Base-by-base conservation (phyloP, 2,888 invertebrate genomes). In the Aethes cnicana region DNA sequence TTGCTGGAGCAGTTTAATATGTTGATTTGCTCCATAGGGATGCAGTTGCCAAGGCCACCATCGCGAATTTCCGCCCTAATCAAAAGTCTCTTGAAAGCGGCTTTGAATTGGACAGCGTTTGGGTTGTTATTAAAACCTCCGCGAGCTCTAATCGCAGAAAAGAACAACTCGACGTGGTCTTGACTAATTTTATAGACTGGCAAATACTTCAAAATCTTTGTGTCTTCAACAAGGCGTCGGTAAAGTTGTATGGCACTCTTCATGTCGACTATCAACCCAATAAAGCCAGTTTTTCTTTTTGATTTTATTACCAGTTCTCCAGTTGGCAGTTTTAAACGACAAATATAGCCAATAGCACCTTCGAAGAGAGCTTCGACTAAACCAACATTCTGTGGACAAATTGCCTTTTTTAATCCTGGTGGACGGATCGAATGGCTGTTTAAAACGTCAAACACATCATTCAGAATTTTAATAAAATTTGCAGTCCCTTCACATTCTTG, bases 41-140 rank as follows among this genome's bases (percentile, higher is more conserved):
- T 43, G 21, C 56, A 58, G 12, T 58, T 56, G 0, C 57, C 56
- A 6, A 54, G 2, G 0, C 57, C 55, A 9, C 21, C 37, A 30
- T 56, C 56, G 7, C 54, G 33, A 6, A 62, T 59, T 23, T 57
- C 56, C 3, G 52, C 53, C 9, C 53, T 17, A 17, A 57, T 46
- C 3, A 54, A 26, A 0, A 55, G 17, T 32, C 20, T 56, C 44
- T 59, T 58, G 20, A 36, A 58, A 1, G 57, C 55, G 4, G 57
- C 57, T 4, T 36, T 30, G 33, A 62, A 60, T 17, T 57, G 56
- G 1, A 55, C 44, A 1, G 56, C 57, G 44, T 53, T 57, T 1
- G 60, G 61, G 8, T 64, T 61, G 23, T 64, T 59, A 20, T 62
- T 62, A 14, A 56, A 59, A 0, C 58, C 57, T 0, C 60, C 59